Conservation (phyloP, 2,797 vertebrate genomes). For the Myripristis murdjan region DNA sequence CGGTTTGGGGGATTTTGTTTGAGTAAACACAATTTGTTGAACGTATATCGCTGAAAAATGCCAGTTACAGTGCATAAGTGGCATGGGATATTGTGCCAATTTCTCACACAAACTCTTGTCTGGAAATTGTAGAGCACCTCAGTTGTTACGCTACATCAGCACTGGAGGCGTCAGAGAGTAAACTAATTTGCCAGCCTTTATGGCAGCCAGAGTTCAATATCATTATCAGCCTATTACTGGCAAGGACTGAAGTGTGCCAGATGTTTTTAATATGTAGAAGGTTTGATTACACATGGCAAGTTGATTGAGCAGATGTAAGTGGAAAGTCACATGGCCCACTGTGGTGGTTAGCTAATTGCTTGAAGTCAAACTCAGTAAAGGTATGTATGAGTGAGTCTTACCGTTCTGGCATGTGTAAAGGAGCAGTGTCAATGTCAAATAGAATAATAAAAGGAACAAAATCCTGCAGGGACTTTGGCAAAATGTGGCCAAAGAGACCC, state of each 20-base stretch:
- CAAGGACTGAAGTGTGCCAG: constrained; percentile 17
- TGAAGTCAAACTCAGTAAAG: background rate
- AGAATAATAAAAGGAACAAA: constrained; percentile 40
- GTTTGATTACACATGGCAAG: constrained; percentile 34
- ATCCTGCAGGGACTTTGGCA: constrained; percentile 53
- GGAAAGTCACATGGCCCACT: constrained; percentile 26
- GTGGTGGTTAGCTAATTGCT: constrained; percentile 13
- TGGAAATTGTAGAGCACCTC: background rate
- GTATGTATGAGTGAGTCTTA: background rate
- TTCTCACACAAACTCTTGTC: background rate
- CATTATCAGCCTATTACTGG: constrained; percentile 25
- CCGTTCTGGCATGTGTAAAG: background rate
- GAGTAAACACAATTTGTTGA: constrained; percentile 24
- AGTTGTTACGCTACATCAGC: constrained; percentile 24
- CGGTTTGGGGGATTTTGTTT: constrained; percentile 11
- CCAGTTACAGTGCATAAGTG: constrained; percentile 2
- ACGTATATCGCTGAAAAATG: constrained; percentile 13
- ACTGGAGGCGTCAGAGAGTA: constrained; percentile 33
- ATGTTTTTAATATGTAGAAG: constrained; percentile 47
- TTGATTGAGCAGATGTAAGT: constrained; percentile 35
- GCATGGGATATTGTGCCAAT: background rate
- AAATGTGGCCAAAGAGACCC: constrained; percentile 48
- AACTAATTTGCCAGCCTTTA: constrained; percentile 38
- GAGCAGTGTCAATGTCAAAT: background rate
- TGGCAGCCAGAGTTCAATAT: constrained; percentile 28